Conservation (phyloP, 2,797 vertebrate genomes). For the Silurus lanzhouensis region DNA sequence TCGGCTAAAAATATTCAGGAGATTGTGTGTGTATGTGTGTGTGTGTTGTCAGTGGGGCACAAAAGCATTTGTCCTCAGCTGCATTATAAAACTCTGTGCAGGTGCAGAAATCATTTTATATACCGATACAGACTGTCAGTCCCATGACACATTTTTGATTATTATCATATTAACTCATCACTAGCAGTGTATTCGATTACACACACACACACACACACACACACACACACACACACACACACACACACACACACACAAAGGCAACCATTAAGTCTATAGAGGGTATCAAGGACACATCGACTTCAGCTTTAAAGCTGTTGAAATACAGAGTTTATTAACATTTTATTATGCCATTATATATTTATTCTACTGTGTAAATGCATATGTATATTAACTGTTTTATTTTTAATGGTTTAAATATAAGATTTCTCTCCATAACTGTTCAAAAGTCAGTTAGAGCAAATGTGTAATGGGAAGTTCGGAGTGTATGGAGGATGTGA, state of each 20-base stretch:
- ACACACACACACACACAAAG: neutral
- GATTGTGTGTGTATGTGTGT: neutral
- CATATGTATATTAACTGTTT: neutral
- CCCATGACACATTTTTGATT: neutral
- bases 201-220: neutral
- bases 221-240: conserved; percentile 2
- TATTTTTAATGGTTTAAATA: neutral
- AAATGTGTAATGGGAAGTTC: neutral
- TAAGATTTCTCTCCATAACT: neutral
- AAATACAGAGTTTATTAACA: neutral
- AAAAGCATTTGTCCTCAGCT: neutral
- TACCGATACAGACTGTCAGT: neutral
- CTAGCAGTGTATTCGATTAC: neutral
- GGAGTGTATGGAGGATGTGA: neutral
- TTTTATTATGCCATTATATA: neutral
- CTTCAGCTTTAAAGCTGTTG: neutral
- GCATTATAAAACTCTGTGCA: neutral
- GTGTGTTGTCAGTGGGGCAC: neutral
- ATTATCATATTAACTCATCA: conserved; percentile 7
- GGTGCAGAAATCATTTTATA: neutral
- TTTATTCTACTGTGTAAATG: neutral
- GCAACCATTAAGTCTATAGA: neutral
- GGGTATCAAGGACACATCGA: neutral
- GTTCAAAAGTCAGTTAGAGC: neutral
- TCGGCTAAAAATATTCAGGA: neutral